These are phyloP conservation scores for Lytechinus pictus DNA, from an alignment of 35 echinoderm and acorn worm genomes.

Conservation along the genomic window DNA sequence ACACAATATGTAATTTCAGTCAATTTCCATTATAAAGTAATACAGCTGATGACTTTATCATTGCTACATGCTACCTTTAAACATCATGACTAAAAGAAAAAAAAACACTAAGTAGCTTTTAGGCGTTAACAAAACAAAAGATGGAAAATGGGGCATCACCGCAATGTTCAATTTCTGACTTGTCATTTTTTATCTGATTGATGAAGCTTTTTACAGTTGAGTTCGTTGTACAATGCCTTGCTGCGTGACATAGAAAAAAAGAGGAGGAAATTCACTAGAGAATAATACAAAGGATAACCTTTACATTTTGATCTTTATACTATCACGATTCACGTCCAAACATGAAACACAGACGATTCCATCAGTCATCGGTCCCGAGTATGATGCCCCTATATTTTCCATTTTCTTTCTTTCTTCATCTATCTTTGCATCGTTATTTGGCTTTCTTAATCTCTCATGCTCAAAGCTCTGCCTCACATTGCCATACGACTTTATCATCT, in stretches of 20 bases:
- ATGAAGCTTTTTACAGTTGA: background rate
- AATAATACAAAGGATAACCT: background rate
- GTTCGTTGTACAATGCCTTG: background rate
- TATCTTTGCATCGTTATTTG: no score
- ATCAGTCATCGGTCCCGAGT: no score
- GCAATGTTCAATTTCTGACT: background rate
- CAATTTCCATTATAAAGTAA: background rate
- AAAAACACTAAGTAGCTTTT: background rate
- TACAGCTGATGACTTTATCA: background rate
- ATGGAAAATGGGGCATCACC: background rate
- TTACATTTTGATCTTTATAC: no score
- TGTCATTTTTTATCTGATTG: background rate
- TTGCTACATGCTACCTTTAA: background rate
- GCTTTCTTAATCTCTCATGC: no score
- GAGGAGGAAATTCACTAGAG: no score
- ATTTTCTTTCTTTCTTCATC: no score
- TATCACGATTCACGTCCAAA: no score
- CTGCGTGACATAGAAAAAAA: background rate
- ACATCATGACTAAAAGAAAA: background rate
- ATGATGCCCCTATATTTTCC: no score
- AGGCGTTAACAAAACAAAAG: background rate
- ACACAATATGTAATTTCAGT: background rate
- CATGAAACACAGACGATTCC: no score
- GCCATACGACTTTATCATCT: no score
- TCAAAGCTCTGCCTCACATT: no score